phyloP scores from a whole-genome alignment of 1,140 invertebrate species.

The Bombus affinis region DNA sequence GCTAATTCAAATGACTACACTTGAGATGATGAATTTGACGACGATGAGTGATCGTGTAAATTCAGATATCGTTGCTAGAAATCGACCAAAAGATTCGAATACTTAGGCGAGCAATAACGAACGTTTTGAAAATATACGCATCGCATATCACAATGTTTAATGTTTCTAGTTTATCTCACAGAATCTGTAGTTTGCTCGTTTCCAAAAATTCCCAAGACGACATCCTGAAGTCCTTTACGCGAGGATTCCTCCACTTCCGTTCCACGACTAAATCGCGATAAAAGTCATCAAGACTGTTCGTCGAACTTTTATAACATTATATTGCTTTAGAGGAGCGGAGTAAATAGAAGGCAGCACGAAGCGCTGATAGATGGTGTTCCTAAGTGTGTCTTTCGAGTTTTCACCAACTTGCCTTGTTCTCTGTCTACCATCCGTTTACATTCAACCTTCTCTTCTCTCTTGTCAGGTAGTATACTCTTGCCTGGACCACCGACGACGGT shows the following conservation, averaged over 20 bases:
- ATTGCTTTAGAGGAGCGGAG: conserved; percentile 40
- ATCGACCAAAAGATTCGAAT: too few relatives aligned
- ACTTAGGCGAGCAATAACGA: background rate
- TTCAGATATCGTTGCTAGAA: too few relatives aligned
- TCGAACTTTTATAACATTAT: conserved; percentile 23
- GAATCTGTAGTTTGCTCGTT: background rate
- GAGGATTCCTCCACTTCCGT: background rate
- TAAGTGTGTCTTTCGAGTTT: background rate
- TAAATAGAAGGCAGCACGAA: conserved; percentile 38
- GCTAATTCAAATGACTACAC: too few relatives aligned
- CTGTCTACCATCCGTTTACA: background rate
- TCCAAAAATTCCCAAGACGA: background rate
- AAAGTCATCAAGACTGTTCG: conserved; percentile 7
- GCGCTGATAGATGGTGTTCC: conserved; percentile 54
- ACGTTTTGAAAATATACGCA: background rate
- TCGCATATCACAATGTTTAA: background rate
- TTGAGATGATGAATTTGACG: too few relatives aligned
- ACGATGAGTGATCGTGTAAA: too few relatives aligned
- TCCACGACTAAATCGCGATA: background rate
- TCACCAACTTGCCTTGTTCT: background rate
- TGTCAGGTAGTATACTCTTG: background rate
- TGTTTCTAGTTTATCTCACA: too few relatives aligned
- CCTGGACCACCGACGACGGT: background rate
- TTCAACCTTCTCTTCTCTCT: background rate
- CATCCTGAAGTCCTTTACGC: background rate